A percentile compares a stretch with the other conserved stretches of the same genome.
These are phyloP conservation scores for Brachyistius frenatus DNA, from an alignment of 2,113 vertebrate genomes.

Conservation along the genomic window DNA sequence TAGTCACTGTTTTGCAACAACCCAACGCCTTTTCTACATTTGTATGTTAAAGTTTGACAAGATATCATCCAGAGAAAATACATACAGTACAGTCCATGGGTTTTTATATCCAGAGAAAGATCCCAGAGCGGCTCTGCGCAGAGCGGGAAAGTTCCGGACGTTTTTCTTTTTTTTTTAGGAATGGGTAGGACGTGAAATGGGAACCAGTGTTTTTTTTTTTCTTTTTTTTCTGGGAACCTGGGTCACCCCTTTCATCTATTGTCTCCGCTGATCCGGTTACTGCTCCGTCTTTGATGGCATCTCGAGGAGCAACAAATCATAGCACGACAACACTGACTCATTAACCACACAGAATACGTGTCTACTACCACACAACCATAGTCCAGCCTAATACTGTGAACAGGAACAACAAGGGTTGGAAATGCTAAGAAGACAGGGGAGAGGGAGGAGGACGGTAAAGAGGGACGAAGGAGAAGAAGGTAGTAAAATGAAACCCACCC, in stretches of 20 bases:
- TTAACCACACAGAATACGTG: constrained; percentile 73
- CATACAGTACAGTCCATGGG: constrained; percentile 60
- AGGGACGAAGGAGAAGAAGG: constrained; percentile 44
- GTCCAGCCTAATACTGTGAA: constrained; percentile 81
- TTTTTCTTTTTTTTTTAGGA: constrained; percentile 39
- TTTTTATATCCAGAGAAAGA: constrained; percentile 55
- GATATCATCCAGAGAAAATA: constrained; percentile 55
- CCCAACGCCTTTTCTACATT: constrained; percentile 35
- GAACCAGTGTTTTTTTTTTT: constrained; percentile 50
- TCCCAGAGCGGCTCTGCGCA: constrained; percentile 57
- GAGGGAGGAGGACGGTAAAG: constrained; percentile 17
- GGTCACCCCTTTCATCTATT: constrained; percentile 78
- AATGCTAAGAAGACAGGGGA: constrained; percentile 40
- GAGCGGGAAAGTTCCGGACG: constrained; percentile 52
- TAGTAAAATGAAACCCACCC: constrained; percentile 60
- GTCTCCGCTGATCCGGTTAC: constrained; percentile 44
- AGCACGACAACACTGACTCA: constrained; percentile 71
- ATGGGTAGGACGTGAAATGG: constrained; percentile 49
- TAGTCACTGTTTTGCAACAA: constrained; percentile 33
- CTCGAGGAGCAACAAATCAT: constrained; percentile 64
- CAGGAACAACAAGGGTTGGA: constrained; percentile 46
- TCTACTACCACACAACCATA: constrained; percentile 83
- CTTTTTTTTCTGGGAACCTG: constrained; percentile 70
- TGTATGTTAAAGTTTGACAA: constrained; percentile 35
- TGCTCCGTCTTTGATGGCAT: constrained; percentile 67